Conservation (phyloP, 2,113 vertebrate species). For the Agapornis roseicollis region DNA sequence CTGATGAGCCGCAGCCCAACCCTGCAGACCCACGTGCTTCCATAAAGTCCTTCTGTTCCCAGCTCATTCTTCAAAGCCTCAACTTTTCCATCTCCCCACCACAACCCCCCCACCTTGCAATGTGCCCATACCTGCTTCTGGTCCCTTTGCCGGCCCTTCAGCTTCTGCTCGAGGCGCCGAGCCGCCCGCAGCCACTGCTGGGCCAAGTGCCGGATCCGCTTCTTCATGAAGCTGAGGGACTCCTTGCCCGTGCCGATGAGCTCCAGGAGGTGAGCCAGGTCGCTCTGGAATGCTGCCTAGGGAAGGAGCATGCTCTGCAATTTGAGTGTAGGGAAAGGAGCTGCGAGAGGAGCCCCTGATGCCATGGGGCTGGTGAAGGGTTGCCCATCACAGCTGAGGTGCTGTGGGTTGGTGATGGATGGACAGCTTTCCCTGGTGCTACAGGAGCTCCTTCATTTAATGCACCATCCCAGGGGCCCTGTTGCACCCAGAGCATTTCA, state of each 20-base stretch:
- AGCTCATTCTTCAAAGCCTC: neutral
- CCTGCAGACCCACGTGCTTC: neutral
- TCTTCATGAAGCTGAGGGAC: constrained; percentile 96
- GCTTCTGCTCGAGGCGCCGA: constrained; percentile 79
- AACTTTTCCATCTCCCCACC: fast-evolving
- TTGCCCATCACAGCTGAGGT: neutral
- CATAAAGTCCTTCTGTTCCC: neutral
- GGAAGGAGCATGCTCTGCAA: neutral
- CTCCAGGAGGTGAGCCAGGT: constrained; percentile 87
- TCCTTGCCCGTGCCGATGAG: constrained; percentile 92
- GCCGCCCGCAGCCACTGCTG: constrained; percentile 88
- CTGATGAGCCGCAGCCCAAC: fast-evolving
- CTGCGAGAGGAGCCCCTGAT: fast-evolving
- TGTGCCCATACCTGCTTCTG: constrained; percentile 79
- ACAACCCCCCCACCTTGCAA: fast-evolving
- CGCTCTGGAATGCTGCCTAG: constrained; percentile 85
- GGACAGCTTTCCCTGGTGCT: neutral
- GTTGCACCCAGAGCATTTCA: fast-evolving
- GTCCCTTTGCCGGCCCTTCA: constrained; percentile 74
- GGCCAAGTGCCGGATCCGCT: constrained; percentile 85
- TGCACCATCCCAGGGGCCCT: neutral
- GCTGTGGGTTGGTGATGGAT: neutral
- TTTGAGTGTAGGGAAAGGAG: neutral
- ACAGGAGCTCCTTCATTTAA: neutral
- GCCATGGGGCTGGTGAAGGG: fast-evolving